Evolutionary conservation across 2,797 vertebrate genomes (phyloP), one percentile per base, ranked within the genome.

Genomic region (Trematomus bernacchii): DNA sequence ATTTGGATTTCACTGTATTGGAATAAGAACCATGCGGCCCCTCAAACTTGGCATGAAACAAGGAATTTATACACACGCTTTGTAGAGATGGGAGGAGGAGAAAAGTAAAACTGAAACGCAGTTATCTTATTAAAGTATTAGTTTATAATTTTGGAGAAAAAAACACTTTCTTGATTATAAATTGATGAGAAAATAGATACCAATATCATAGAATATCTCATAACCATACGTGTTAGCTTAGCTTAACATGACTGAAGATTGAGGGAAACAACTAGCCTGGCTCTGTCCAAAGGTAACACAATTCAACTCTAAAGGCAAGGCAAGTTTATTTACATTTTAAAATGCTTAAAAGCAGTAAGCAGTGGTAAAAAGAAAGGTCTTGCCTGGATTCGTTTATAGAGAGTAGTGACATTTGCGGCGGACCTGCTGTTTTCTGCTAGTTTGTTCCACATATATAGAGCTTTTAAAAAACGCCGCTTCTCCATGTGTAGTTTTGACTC

Each of bases 1-100:
- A 83, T 88, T 87, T 79, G 6, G 53, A 90, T 87, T 87, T 87
- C 71, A 40, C 33, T 80, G 44, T 57, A 37, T 73, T 84, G 59
- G 63, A 91, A 79, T 70, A 76, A 44, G 43, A 88, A 76, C 77
- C 53, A 71, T 23, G 55, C 50, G 81, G 85, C 87, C 70, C 57
- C 76, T 71, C 48, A 71, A 80, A 79, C 73, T 85, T 91, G 84
- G 83, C 59, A 51, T 66, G 21, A 67, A 51, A 72, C 8, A n/a
- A 74, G 10, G 43, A 75, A 59, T 74, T 66, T 77, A 87, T 80
- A 79, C 73, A 58, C 64, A 76, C 79, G 46, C 13, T 4, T 79
- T 64, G n/a, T 54, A 77, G 72, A 72, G 72, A 76, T 68, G 27
- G 27, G 27, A 27, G 67, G 19, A 64, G 21, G 44, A 63, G 50